Evolutionary conservation across 2,888 invertebrate species (phyloP), one percentile per base, ranked within the genome.

Genomic region (Agonopterix alstromeriana): DNA sequence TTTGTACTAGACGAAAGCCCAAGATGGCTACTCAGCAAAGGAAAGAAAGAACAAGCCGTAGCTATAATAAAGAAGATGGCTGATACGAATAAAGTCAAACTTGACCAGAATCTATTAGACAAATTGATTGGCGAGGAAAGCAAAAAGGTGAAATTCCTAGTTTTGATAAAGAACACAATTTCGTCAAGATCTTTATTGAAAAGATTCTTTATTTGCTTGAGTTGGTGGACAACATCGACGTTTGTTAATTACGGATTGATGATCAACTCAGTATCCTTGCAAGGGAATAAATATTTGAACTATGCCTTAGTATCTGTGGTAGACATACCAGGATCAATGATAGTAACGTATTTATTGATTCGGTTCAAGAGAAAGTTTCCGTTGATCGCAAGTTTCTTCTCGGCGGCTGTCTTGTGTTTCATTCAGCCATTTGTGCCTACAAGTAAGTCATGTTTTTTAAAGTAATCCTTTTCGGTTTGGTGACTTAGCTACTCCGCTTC

Each of bases 241-340:
- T 92, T 95, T 53, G 92, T 95, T 0, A 94, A 93, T 65, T 95
- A 94, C 60, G 95, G 96, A 0, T 70, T 96, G 54, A 92, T 93
- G 1, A 87, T 96, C 35, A 94, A 94, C 65, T 92, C 95, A 0
- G 94, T 94, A 0, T 90, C 93, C 0, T 74, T 96, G 36, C 90
- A 92, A 57, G 95, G 95, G 2, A 92, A 95, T 67, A 93, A 93
- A 63, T 95, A 95, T 66, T 61, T 93, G 1, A 95, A 95, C 73
- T 95, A 93, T 61, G 92, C 93, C 3, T 61, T 93, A 14, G 87
- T 91, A 1, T 72, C 89, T 0, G 50, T 90, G 0, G 83, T 91
- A 5, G 93, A 87, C 53, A 71, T 93, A 17, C 93, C 93, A 0
- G 92, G 90, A 0, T 89, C 86, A 47, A 68, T 91, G 27, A 62